Conservation (phyloP, 1,140 invertebrate genomes). For the Trachymyrmex cornetzi region DNA sequence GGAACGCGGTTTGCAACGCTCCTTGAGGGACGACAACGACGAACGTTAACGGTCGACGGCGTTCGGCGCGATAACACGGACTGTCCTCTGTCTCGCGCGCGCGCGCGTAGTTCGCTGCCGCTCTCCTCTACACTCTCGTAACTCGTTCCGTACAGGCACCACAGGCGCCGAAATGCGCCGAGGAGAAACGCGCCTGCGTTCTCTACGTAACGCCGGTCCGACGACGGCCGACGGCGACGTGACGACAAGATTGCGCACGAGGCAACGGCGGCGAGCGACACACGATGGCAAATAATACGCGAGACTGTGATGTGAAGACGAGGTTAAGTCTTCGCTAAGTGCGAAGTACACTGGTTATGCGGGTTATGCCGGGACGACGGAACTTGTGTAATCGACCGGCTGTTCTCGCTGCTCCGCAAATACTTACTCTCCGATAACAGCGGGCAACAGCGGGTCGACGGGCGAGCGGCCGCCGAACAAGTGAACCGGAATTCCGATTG, state of each 20-base stretch:
- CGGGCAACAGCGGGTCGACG: conserved; percentile 25
- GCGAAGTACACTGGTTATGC: conserved; percentile 4
- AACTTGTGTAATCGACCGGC: conserved; percentile 39
- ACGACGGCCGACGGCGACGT: neutral
- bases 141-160: neutral
- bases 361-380: neutral
- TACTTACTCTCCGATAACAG: conserved; percentile 45
- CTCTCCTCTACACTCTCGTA: neutral
- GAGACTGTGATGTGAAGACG: neutral
- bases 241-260: neutral
- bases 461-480: neutral
- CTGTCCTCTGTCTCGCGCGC: neutral
- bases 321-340: conserved; percentile 25
- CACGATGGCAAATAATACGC: neutral
- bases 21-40: neutral
- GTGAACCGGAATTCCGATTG: conserved; percentile 8
- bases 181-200: conserved; percentile 1
- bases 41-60: neutral
- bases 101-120: neutral
- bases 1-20: neutral
- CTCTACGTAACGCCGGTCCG: conserved; percentile 17
- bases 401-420: conserved; percentile 15
- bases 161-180: conserved; percentile 25
- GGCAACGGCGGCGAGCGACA: neutral
- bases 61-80: conserved; percentile 24